These are phyloP conservation scores for Cirrhinus molitorella DNA, from an alignment of 2,797 vertebrate genomes.

Conservation along the genomic window DNA sequence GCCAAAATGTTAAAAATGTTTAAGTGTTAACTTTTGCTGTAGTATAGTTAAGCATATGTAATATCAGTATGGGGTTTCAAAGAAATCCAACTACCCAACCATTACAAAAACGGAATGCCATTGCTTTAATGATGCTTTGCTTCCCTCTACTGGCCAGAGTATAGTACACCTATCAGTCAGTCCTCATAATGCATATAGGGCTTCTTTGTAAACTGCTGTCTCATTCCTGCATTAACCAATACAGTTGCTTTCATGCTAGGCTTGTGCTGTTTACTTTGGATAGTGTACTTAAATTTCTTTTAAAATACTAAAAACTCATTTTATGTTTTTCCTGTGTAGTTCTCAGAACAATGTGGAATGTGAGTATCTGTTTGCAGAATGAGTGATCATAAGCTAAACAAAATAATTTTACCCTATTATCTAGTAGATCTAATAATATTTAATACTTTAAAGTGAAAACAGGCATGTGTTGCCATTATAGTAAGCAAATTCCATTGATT, in stretches of 20 bases:
- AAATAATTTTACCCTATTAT: neutral
- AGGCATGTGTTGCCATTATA: neutral
- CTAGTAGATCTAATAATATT: constrained; percentile 1
- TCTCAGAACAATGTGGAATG: constrained; percentile 85
- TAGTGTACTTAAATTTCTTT: constrained; percentile 37
- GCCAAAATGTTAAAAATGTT: neutral
- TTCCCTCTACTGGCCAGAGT: constrained; percentile 66
- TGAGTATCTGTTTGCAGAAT: constrained; percentile 78
- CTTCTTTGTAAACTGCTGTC: constrained; percentile 73
- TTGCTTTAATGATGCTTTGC: constrained; percentile 74
- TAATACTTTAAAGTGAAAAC: constrained; percentile 12
- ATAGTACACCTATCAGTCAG: constrained; percentile 30
- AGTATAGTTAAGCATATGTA: neutral
- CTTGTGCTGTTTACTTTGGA: constrained; percentile 75
- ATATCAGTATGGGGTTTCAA: constrained; percentile 10
- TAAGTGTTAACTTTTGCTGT: neutral
- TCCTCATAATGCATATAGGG: constrained; percentile 49
- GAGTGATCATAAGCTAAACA: constrained; percentile 13
- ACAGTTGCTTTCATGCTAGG: constrained; percentile 78
- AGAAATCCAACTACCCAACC: constrained; percentile 31
- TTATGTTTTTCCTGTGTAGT: constrained; percentile 82
- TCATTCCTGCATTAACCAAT: constrained; percentile 77
- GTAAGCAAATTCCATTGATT: constrained; percentile 7
- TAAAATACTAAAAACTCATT: constrained; percentile 58
- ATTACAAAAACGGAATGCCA: constrained; percentile 46